Conservation (phyloP, 2,113 vertebrate species). For the Sylvilagus bachmani region DNA sequence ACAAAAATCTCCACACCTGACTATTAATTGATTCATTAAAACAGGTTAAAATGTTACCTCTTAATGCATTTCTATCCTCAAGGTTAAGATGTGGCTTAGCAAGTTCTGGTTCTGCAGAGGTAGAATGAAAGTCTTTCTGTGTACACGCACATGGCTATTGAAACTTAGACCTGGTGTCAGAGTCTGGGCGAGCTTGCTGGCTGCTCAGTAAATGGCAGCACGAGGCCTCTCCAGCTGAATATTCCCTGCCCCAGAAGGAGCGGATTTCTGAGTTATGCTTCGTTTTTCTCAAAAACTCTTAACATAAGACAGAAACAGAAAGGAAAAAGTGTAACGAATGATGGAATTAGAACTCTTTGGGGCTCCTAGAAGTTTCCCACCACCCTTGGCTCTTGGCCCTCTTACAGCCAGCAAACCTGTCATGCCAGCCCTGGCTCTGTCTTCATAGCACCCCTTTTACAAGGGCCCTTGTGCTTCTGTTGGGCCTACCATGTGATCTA, state of each 20-base stretch:
- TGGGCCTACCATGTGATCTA: not conserved
- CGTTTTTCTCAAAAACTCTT: not conserved
- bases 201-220: not conserved
- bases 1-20: not conserved
- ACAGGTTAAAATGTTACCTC: not conserved
- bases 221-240: not conserved
- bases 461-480: not conserved
- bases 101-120: not conserved
- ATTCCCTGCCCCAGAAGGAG: not conserved
- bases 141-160: not conserved
- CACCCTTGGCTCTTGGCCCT: not conserved
- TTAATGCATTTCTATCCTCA: not conserved
- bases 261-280: not conserved
- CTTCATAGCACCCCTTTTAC: not conserved
- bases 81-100: not conserved
- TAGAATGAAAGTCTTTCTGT: not conserved
- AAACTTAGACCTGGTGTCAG: not conserved
- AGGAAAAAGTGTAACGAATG: not conserved
- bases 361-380: not conserved
- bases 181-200: not conserved
- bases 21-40: constrained; percentile 12
- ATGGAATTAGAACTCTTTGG: not conserved
- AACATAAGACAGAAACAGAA: not conserved
- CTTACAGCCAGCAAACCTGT: not conserved
- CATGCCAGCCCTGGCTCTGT: not conserved